Conservation (phyloP, 2,888 invertebrate genomes). For the Pyrrhosoma nymphula region DNA sequence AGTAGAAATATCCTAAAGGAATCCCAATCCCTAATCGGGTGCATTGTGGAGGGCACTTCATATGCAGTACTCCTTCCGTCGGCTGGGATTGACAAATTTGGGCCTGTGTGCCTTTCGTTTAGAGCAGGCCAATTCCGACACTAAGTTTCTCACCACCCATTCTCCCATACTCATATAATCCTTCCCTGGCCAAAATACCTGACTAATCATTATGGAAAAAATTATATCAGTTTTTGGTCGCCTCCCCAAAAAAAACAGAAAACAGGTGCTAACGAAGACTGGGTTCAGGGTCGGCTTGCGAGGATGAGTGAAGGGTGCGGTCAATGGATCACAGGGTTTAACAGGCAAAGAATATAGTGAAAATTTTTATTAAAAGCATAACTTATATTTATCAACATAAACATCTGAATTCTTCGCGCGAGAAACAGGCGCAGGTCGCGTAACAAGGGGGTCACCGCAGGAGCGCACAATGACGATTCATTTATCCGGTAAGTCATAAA, state of each 20-base stretch:
- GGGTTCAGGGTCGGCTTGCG: not conserved
- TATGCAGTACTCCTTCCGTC: no score
- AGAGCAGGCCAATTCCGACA: no score
- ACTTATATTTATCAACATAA: not conserved
- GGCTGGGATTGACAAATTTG: no score
- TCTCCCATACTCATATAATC: no score
- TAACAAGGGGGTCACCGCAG: slow-evolving; percentile 37
- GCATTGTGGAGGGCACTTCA: not conserved
- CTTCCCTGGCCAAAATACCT: no score
- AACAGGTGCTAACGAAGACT: not conserved
- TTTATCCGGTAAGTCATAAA: slow-evolving; percentile 54
- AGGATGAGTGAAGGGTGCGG: not conserved
- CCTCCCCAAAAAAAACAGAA: not conserved
- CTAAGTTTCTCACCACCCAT: no score
- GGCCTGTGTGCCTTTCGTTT: no score
- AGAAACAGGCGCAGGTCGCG: slow-evolving; percentile 39
- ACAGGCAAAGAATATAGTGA: not conserved
- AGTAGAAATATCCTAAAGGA: no score
- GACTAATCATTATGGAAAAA: no score
- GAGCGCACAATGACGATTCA: slow-evolving; percentile 44
- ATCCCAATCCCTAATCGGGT: no score
- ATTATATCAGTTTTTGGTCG: no score
- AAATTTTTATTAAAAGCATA: not conserved
- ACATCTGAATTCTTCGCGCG: not conserved
- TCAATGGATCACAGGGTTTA: not conserved